A percentile compares a stretch with the other conserved stretches of the same genome.
Evolutionary conservation across 2,113 vertebrate genomes (phyloP).

Genomic region (Pedionomus torquatus): DNA sequence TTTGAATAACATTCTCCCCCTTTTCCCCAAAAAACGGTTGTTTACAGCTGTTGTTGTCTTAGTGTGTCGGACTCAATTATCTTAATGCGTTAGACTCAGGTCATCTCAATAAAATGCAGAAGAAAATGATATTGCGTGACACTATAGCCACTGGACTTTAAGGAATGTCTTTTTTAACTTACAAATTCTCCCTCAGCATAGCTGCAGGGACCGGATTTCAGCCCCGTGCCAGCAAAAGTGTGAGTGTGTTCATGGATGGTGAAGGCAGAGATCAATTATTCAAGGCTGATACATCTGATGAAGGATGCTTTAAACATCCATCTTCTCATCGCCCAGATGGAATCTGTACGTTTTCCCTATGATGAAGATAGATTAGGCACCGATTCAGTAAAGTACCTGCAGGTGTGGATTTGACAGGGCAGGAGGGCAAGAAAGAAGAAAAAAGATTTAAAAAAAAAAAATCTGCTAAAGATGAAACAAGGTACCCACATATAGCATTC

Average conservation of each 20-base stretch:
- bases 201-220: neutral
- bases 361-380: neutral
- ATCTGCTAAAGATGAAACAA: neutral
- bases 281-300: neutral
- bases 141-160: neutral
- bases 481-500: neutral
- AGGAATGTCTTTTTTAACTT: too few species aligned
- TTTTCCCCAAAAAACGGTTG: fast-evolving
- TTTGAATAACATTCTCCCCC: neutral
- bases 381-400: neutral
- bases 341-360: neutral
- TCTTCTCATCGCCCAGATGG: neutral
- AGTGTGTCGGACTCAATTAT: neutral
- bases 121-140: neutral
- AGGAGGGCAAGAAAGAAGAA: neutral
- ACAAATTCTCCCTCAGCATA: neutral
- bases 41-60: neutral
- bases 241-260: neutral
- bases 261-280: neutral
- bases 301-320: conserved; percentile 17
- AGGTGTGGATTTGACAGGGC: neutral
- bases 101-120: neutral
- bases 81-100: neutral
- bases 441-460: neutral
- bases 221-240: neutral